Evolutionary conservation across 2,888 invertebrate genomes (phyloP).

Genomic region (Calameuta pallipes): DNA sequence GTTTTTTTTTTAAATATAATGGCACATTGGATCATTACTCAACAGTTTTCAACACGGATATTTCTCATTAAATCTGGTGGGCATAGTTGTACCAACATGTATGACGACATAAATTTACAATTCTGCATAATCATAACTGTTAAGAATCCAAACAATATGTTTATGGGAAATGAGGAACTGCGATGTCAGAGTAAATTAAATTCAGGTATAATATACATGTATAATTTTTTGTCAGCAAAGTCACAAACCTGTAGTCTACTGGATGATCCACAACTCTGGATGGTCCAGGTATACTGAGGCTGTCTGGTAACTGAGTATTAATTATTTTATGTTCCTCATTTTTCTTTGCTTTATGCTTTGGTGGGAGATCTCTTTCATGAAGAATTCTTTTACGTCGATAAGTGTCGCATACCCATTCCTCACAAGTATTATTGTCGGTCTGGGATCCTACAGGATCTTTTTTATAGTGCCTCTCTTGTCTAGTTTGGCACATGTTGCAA

Average conservation of each 20-base stretch:
- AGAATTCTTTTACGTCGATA: conserved; percentile 42
- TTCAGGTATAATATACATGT: background rate
- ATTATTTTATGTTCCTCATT: conserved; percentile 37
- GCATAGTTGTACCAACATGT: background rate
- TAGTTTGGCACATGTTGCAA: conserved; percentile 48
- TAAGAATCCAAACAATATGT: background rate
- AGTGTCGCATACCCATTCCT: conserved; percentile 37
- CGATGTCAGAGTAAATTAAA: background rate
- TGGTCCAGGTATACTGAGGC: conserved; percentile 55
- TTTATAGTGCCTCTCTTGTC: conserved; percentile 38
- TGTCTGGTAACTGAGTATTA: conserved; percentile 41
- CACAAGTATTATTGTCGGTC: conserved; percentile 15
- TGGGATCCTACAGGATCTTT: conserved; percentile 26
- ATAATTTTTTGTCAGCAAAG: background rate
- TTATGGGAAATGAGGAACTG: background rate
- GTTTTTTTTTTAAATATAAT: background rate
- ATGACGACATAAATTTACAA: background rate
- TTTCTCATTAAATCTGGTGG: background rate
- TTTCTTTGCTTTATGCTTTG: conserved; percentile 41
- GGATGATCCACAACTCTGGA: conserved; percentile 54
- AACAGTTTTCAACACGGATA: background rate
- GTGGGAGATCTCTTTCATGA: conserved; percentile 37
- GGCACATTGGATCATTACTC: conserved; percentile 11
- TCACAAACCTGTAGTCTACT: conserved; percentile 52
- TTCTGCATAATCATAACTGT: background rate